phyloP scores from a whole-genome alignment of 2,888 invertebrate species.

The Lycocerus yunnanus region DNA sequence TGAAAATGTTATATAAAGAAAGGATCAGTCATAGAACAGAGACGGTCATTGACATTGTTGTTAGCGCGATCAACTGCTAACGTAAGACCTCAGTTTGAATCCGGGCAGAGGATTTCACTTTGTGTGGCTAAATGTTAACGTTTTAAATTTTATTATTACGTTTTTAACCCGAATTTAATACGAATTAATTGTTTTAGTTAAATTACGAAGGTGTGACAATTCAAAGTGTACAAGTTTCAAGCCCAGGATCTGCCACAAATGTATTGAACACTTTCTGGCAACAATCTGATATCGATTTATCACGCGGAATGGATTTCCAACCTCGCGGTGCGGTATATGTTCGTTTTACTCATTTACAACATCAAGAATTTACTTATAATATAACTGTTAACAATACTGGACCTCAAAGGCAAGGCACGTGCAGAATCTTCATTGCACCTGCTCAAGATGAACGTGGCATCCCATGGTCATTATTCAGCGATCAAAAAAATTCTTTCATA shows the following conservation, averaged over 20 bases:
- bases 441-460: conserved; percentile 67
- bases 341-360: conserved; percentile 78
- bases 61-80: too few relatives aligned
- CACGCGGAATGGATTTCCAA: conserved; percentile 81
- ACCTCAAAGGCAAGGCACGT: conserved; percentile 62
- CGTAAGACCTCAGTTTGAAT: too few relatives aligned
- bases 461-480: conserved; percentile 62
- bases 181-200: conserved; percentile 55
- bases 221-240: conserved; percentile 60
- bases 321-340: conserved; percentile 76
- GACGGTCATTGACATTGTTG: too few relatives aligned
- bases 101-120: too few relatives aligned
- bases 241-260: conserved; percentile 61
- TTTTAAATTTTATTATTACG: too few relatives aligned
- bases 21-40: too few relatives aligned
- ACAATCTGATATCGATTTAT: conserved; percentile 76
- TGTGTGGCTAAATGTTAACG: too few relatives aligned
- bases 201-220: conserved; percentile 68
- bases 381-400: conserved; percentile 56
- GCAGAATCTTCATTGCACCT: conserved; percentile 73
- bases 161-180: neutral
- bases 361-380: conserved; percentile 70
- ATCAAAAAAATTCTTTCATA: conserved; percentile 69
- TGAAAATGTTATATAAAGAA: too few relatives aligned
- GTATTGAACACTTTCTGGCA: conserved; percentile 76